Evolutionary conservation across 1,140 invertebrate species (phyloP).

Genomic region (Pogonus chalceus): DNA sequence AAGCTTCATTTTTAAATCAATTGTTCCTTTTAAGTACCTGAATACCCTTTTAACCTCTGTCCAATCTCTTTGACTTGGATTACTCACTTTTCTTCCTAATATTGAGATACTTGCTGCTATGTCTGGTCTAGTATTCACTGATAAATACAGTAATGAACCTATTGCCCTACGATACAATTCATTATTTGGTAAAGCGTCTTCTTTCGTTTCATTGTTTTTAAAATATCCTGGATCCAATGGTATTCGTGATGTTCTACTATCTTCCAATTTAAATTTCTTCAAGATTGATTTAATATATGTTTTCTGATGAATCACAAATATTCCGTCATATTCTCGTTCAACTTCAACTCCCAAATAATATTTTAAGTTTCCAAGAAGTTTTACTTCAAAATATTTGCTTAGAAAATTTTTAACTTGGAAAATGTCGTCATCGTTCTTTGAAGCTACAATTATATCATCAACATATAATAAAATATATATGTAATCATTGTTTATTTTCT

Average conservation of each 20-base stretch:
- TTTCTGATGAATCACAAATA: not conserved
- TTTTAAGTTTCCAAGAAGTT: conserved; percentile 20
- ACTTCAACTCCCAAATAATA: conserved; percentile 18
- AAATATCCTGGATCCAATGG: conserved; percentile 14
- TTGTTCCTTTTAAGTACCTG: conserved; percentile 29
- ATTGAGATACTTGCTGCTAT: conserved; percentile 29
- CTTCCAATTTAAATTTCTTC: conserved; percentile 13
- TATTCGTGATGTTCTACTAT: conserved; percentile 13
- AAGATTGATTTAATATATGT: conserved; percentile 27
- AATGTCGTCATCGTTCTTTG: conserved; percentile 18
- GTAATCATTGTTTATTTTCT: conserved; percentile 11
- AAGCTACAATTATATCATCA: conserved; percentile 27
- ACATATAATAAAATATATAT: conserved; percentile 23
- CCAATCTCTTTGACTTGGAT: conserved; percentile 25
- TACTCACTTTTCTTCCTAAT: conserved; percentile 25
- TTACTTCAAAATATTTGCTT: conserved; percentile 22
- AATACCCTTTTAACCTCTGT: conserved; percentile 26
- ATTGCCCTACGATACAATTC: conserved; percentile 24
- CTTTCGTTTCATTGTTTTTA: conserved; percentile 9
- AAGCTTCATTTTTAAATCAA: conserved; percentile 13
- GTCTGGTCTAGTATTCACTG: conserved; percentile 31
- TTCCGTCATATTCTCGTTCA: not conserved
- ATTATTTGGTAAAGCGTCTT: conserved; percentile 8
- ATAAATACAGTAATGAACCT: conserved; percentile 31
- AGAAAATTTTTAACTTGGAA: conserved; percentile 16